Percentiles rank a stretch among this genome's conserved stretches.
Conservation (phyloP, 1,140 invertebrate species). For the Vollenhovia emeryi region DNA sequence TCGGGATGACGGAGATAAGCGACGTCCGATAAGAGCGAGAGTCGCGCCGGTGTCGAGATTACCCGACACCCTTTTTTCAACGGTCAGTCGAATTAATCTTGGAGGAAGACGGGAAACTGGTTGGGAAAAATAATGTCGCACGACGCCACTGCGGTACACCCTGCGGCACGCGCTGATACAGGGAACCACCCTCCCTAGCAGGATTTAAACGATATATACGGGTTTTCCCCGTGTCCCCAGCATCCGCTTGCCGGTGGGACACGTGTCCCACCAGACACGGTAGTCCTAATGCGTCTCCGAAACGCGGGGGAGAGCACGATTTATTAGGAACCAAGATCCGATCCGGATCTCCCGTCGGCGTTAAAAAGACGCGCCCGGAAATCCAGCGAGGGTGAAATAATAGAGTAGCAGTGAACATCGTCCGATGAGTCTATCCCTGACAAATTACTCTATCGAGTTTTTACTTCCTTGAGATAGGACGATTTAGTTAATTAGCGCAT, state of each 20-base stretch:
- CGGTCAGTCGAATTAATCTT: background rate
- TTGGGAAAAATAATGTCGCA: background rate
- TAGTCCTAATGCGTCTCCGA: slow-evolving; percentile 59
- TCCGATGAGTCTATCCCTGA: background rate
- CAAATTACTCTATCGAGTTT: background rate
- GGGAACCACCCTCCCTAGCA: slow-evolving; percentile 63
- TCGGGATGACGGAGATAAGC: slow-evolving; percentile 9
- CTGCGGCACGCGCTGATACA: slow-evolving; percentile 71
- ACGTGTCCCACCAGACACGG: slow-evolving; percentile 73
- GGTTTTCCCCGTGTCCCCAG: slow-evolving; percentile 53
- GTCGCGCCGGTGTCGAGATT: background rate
- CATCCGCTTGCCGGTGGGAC: slow-evolving; percentile 70
- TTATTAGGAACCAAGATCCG: slow-evolving; percentile 59
- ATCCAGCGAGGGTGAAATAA: slow-evolving; percentile 12
- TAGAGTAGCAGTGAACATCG: background rate
- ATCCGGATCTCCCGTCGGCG: slow-evolving; percentile 47
- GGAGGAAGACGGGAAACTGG: background rate
- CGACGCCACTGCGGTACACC: slow-evolving; percentile 67
- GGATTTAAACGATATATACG: slow-evolving; percentile 71
- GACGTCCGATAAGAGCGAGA: background rate
- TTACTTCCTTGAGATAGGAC: background rate
- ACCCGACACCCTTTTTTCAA: background rate
- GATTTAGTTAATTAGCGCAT: background rate
- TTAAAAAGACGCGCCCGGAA: slow-evolving; percentile 49
- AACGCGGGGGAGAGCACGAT: slow-evolving; percentile 51